Base-by-base conservation (phyloP, 2,113 vertebrate species). In the Ramphastos sulfuratus region DNA sequence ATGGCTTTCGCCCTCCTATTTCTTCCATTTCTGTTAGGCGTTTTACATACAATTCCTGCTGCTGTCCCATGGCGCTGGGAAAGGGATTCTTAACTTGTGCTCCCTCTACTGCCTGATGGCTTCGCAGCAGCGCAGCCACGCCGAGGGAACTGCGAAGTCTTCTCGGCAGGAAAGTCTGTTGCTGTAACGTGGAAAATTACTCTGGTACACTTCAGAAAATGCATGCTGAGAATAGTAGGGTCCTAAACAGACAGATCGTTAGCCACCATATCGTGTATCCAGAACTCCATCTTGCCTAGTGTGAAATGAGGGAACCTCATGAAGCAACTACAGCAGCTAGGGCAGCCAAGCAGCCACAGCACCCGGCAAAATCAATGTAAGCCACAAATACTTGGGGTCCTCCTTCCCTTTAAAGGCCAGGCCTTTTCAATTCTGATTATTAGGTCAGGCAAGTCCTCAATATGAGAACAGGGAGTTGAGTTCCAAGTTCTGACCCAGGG, bases 61-160 rank as follows among this genome's bases (percentile, higher is more conserved):
- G 76, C 87, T 72, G 0, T 92, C 65, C 85, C 87, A 71, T 46
- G 76, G 76, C 87, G 28, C 85, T n/a, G 75, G 33, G 52, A 58
- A 66, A 87, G 94, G 21, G 79, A 80, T 72, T 13, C 81, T 59
- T 92, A 54, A 18, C 90, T 85, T 59, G 94, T 90, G 93, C 96
- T 96, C 96, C 96, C 96, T 95, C 96, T 96, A 65, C 96, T 84
- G 96, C 72, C 96, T 88, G 90, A 86, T 11, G 81, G 76, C 87
- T 92, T 55, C 81, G 89, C 93, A 94, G 91, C 94, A 95, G 4
- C 65, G 42, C 1, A 2, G 37, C 82, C 9, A 42, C 9, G 13
- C 5, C 1, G 35, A 87, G 70, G 65, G 74, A 82, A 7, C 27
- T 0, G 7, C 18, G 11, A 52, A 10, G 16, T 30, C 64, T 80